Evolutionary conservation across 2,797 vertebrate genomes (phyloP).

Genomic region (Sarcophilus harrisii): DNA sequence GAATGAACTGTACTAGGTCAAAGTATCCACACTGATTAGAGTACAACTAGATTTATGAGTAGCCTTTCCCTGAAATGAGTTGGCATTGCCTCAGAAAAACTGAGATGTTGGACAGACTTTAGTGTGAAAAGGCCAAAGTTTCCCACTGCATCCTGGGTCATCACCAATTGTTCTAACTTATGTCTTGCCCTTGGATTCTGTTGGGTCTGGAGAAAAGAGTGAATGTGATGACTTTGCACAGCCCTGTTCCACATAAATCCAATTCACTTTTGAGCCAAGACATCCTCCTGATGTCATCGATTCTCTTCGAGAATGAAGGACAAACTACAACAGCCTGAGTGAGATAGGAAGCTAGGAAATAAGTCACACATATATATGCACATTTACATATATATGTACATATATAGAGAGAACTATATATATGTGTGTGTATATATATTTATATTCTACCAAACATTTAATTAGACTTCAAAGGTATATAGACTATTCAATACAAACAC

Average conservation of each 20-base stretch:
- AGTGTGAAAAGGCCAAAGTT: not conserved
- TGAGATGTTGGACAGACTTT: not conserved
- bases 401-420: fast-evolving
- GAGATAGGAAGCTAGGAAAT: not conserved
- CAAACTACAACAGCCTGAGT: not conserved
- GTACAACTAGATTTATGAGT: not conserved
- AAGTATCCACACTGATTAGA: not conserved
- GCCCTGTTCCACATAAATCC: not conserved
- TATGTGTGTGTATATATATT: not conserved
- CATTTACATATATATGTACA: too few relatives aligned
- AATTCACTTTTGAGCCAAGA: not conserved
- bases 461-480: not conserved
- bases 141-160: not conserved
- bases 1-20: not conserved
- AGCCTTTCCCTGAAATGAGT: not conserved
- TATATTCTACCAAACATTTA: not conserved
- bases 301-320: not conserved
- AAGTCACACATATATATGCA: not conserved
- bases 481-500: not conserved
- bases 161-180: not conserved
- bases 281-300: not conserved
- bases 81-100: not conserved
- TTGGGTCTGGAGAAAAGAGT: too few relatives aligned
- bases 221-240: not conserved
- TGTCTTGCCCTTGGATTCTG: not conserved